Percentiles rank a stretch among this genome's conserved stretches.
Evolutionary conservation across 2,797 vertebrate species (phyloP).

Genomic region (Enteromius trimaculatus): DNA sequence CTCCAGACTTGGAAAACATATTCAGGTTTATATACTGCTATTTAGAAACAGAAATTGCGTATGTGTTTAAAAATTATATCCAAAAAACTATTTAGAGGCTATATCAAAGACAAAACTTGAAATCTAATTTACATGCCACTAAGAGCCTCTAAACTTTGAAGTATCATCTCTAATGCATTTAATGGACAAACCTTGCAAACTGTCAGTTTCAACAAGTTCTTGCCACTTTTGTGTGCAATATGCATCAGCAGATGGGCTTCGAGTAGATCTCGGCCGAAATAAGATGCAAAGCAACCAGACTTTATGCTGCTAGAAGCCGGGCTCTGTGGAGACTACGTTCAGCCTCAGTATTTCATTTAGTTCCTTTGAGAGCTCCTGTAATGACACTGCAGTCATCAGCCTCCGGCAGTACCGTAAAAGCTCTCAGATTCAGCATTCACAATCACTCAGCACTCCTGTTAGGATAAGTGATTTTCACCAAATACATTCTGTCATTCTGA

Average conservation of each 20-base stretch:
- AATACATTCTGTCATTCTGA: slow-evolving; percentile 14
- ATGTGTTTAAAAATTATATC: background rate
- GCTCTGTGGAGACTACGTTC: background rate
- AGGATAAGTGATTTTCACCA: background rate
- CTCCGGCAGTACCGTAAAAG: background rate
- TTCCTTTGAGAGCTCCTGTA: slow-evolving; percentile 4
- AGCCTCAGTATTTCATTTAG: slow-evolving; percentile 7
- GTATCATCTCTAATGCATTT: background rate
- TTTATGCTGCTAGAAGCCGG: background rate
- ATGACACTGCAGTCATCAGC: slow-evolving; percentile 23
- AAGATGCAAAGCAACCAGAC: background rate
- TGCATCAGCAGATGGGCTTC: background rate
- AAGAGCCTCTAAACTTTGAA: background rate
- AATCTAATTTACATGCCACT: background rate
- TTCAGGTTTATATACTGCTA: background rate
- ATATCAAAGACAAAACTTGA: background rate
- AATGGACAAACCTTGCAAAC: background rate
- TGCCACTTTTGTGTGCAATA: background rate
- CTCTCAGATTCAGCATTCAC: background rate
- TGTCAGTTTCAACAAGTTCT: background rate
- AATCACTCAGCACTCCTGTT: slow-evolving; percentile 21
- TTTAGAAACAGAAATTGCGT: background rate
- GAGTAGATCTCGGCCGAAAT: background rate
- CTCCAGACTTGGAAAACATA: background rate
- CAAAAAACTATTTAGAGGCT: background rate